Evolutionary conservation across 2,888 invertebrate genomes (phyloP).

Genomic region (Hipparchia sbordonii): DNA sequence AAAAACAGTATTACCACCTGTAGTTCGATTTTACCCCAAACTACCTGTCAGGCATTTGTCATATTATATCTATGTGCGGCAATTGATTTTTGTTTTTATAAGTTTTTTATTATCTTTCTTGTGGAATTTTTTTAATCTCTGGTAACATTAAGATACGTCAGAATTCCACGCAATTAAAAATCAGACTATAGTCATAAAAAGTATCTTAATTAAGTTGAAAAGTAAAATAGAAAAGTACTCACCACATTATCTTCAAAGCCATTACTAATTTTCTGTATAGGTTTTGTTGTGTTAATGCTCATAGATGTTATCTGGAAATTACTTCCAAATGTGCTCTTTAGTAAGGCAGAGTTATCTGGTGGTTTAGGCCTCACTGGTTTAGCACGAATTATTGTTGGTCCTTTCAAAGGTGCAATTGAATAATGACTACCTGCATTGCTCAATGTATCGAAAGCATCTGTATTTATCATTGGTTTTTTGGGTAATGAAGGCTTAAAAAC

Average conservation of each 20-base stretch:
- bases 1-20: too few species aligned
- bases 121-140: too few species aligned
- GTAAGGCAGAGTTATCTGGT: constrained; percentile 72
- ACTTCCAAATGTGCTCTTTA: constrained; percentile 68
- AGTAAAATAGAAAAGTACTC: constrained; percentile 50
- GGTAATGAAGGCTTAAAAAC: constrained; percentile 61
- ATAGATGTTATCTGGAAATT: constrained; percentile 61
- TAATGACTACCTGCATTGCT: constrained; percentile 72
- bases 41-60: too few species aligned
- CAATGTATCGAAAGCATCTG: constrained; percentile 85
- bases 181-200: too few species aligned
- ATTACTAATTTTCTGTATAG: constrained; percentile 69
- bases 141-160: too few species aligned
- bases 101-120: too few species aligned
- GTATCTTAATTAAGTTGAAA: too few species aligned
- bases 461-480: constrained; percentile 82
- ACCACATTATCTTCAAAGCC: constrained; percentile 68
- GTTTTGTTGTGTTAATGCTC: constrained; percentile 71
- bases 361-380: constrained; percentile 84
- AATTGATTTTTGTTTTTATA: too few species aligned
- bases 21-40: too few species aligned
- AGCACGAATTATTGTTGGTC: constrained; percentile 90
- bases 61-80: too few species aligned
- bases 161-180: too few species aligned
- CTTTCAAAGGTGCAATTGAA: constrained; percentile 67